Evolutionary conservation across 2,888 invertebrate genomes (phyloP), one percentile per base, ranked within the genome.

Genomic region (Imbricaverruca yamaguchii): DNA sequence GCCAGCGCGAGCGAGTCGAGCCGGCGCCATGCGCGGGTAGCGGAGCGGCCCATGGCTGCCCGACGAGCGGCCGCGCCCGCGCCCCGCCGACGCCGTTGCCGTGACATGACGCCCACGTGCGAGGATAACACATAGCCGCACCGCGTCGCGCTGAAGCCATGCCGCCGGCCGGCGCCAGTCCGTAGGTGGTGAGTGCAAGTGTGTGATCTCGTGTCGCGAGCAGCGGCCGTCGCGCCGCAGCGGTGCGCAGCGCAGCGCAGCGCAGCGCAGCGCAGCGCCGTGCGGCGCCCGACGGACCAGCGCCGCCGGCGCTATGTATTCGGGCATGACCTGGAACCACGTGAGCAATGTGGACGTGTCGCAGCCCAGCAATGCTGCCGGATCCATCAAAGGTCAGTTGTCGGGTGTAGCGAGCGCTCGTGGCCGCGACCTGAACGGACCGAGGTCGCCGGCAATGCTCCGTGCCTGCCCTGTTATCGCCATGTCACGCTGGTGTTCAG

Each of bases 381-480:
- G 74, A 74, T 74, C 74, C 15, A 74, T 74, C 55, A 74, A 74
- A 74, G 74, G 74, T 74, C 55, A 74, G 74, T 74, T 2, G 18
- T 59, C 15, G 59, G 11, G 59, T 59, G 59, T 59, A 7, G 11
- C 59, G 12, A 59, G 59, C 15, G 59, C 15, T 2, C 7, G 59
- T 59, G 59, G 11, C 12, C 39, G 39, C 39, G 11, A 59, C 12
- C 59, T 59, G 59, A 7, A 15, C 59, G 59, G 59, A 15, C 59
- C 59, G 59, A 15, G 59, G 59, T 11, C 59, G 12, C 12, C 59
- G 11, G 59, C 59, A 59, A 7, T 15, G 59, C 15, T 59, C 59
- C 7, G 15, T 13, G 59, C 59, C 12, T 59, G 39, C 39, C 39
- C 39, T 39, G 39, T 4, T 39, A 39, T 39, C 39, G 39, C 39